phyloP scores from a whole-genome alignment of 2,888 invertebrate genomes.

The Lasioglossum oenotherae region DNA sequence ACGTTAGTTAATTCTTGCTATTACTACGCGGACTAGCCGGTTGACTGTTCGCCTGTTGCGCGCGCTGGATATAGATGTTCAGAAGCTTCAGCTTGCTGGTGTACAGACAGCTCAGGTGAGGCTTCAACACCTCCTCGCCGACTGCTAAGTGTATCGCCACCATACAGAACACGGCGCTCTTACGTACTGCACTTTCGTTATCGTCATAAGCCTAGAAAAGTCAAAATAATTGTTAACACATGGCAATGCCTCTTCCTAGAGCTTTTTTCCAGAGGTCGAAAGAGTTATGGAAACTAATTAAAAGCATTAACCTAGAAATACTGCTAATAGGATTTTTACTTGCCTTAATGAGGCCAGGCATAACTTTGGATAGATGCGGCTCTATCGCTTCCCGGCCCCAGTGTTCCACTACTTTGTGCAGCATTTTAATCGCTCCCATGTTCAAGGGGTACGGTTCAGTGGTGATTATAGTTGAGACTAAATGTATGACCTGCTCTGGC shows the following conservation, averaged over 20 bases:
- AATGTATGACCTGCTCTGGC: conserved; percentile 90
- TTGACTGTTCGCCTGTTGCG: conserved; percentile 85
- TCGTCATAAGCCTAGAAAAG: conserved; percentile 94
- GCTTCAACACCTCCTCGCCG: conserved; percentile 93
- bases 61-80: conserved; percentile 91
- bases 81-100: conserved; percentile 96
- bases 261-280: background rate
- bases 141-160: conserved; percentile 96
- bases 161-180: conserved; percentile 98
- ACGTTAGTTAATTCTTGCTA: conserved; percentile 81
- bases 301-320: background rate
- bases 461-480: conserved; percentile 93
- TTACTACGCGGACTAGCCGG: conserved; percentile 84
- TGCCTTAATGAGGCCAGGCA: conserved; percentile 95
- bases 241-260: background rate
- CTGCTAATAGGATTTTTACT: conserved; percentile 51
- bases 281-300: background rate
- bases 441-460: conserved; percentile 95
- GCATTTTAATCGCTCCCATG: conserved; percentile 96
- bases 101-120: conserved; percentile 92
- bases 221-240: background rate
- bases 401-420: conserved; percentile 93
- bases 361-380: conserved; percentile 91
- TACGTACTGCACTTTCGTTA: conserved; percentile 95
- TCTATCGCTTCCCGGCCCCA: conserved; percentile 90